These are phyloP conservation scores for Cancer borealis DNA, from an alignment of 2,888 invertebrate species.

Conservation along the genomic window DNA sequence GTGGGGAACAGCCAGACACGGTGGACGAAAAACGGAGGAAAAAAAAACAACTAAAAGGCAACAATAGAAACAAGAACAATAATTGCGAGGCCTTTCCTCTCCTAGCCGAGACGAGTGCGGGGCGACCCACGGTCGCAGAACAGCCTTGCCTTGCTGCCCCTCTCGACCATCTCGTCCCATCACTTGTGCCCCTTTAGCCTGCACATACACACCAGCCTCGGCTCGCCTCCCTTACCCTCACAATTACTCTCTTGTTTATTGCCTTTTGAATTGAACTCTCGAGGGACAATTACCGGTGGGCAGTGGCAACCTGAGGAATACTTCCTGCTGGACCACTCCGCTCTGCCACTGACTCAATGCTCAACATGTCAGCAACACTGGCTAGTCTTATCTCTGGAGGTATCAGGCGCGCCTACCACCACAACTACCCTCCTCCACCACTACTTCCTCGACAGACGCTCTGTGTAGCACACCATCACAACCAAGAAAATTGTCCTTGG, in stretches of 20 bases:
- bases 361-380: conserved; percentile 7
- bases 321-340: not conserved
- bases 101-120: not conserved
- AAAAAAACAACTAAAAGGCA: conserved; percentile 8
- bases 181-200: not conserved
- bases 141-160: not conserved
- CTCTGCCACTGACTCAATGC: not conserved
- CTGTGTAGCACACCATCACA: not conserved
- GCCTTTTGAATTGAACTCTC: conserved; percentile 43
- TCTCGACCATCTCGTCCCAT: not conserved
- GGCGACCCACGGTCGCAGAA: not conserved
- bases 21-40: not conserved
- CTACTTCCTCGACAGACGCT: not conserved
- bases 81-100: conserved; percentile 29
- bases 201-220: not conserved
- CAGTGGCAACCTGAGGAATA: not conserved
- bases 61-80: conserved; percentile 43
- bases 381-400: not conserved
- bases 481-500: not conserved
- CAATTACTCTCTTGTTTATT: conserved; percentile 41
- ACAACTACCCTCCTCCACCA: conserved; percentile 3
- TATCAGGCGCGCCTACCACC: conserved; percentile 29
- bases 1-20: not conserved
- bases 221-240: conserved; percentile 26
- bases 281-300: conserved; percentile 45